Base-by-base conservation (phyloP, 30 jellyfish, hydroid and myxozoan genomes). In the Euphysa ruthae region DNA sequence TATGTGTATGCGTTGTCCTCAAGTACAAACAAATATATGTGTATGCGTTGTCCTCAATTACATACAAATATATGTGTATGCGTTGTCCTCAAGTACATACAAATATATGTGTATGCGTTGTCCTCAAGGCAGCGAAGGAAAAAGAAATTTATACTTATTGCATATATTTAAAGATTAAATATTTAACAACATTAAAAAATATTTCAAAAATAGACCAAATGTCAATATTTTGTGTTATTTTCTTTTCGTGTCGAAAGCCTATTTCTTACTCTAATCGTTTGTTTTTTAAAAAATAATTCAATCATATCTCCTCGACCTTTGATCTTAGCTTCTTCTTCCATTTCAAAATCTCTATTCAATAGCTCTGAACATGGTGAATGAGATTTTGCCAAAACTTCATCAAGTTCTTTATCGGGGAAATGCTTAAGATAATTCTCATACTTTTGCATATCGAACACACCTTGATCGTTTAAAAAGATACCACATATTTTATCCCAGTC, bases 181-280 rank as follows among this genome's bases (percentile, higher is more conserved):
- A 42, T 42, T 42, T n/a, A n/a, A 42, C 16, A 42, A 38, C 14
- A 18, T 0, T 42, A 42, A 42, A 0, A 0, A 42, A 38, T 8
- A 10, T 42, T 52, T 12, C 26, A 52, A 52, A 0, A 12, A 20
- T 10, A n/a, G n/a, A n/a, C n/a, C n/a, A 30, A 26, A 10, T 25
- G n/a, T 50, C 49, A 68, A 68, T 68, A 68, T 52, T 68, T 68
- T 24, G 80, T 43, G 10, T 23, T 16, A 68, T 68, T 68, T 68
- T 22, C 49, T 28, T 42, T 20, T 46, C 80, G 54, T n/a, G 44
- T 16, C n/a, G 43, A 73, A 19, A 43, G 66, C 13, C 80, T 35
- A 14, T 21, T 42, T 43, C 30, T 49, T 4, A 23, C 49, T 56
- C 18, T 22, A 30, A 54, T 30, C 22, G 69, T 49, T 0, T 46